Evolutionary conservation across 1,140 invertebrate genomes (phyloP).

Genomic region (Drosophila obscura): DNA sequence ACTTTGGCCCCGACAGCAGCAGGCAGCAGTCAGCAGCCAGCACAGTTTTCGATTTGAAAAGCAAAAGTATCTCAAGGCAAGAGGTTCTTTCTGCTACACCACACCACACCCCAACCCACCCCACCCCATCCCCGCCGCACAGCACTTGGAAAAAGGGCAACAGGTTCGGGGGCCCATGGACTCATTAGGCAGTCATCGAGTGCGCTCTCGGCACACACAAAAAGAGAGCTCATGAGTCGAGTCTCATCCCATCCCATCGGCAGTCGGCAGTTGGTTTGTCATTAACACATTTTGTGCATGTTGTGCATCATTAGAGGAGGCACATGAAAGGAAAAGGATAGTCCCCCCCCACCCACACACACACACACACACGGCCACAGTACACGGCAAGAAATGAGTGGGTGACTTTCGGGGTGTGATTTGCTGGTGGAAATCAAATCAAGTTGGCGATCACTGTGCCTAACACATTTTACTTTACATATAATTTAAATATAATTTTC

Average conservation of each 20-base stretch:
- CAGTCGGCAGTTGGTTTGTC: slow-evolving; percentile 49
- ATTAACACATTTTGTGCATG: slow-evolving; percentile 74
- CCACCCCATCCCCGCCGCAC: background rate
- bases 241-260: background rate
- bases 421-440: too few relatives aligned
- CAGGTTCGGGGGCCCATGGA: slow-evolving; percentile 33
- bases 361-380: too few relatives aligned
- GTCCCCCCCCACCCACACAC: background rate
- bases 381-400: too few relatives aligned
- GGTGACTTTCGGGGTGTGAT: too few relatives aligned
- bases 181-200: slow-evolving; percentile 48
- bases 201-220: background rate
- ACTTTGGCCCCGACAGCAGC: slow-evolving; percentile 19
- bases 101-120: too few relatives aligned
- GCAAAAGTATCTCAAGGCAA: slow-evolving; percentile 44
- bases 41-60: slow-evolving; percentile 45
- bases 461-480: too few relatives aligned
- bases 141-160: slow-evolving; percentile 30
- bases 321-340: background rate
- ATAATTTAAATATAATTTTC: too few relatives aligned
- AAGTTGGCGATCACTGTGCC: too few relatives aligned
- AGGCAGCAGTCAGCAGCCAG: background rate
- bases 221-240: slow-evolving; percentile 1
- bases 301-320: slow-evolving; percentile 67
- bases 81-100: background rate